Percentiles rank a stretch among this genome's conserved stretches.
Evolutionary conservation across 1,140 invertebrate genomes (phyloP).

Genomic region (Panagrolaimus sp.): DNA sequence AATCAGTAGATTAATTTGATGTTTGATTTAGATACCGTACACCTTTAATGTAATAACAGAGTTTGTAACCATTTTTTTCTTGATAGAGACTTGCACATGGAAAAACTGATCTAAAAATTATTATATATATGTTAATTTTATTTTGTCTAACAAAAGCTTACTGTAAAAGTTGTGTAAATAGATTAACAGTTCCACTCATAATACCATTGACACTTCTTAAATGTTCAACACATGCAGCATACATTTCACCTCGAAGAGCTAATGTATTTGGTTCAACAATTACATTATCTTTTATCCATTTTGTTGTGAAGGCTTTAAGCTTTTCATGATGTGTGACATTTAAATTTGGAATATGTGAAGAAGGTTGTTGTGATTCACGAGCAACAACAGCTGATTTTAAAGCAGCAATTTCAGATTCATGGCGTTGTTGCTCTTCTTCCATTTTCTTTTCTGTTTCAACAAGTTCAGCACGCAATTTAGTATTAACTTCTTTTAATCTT

Average conservation of each 20-base stretch:
- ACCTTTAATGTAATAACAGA: conserved; percentile 1
- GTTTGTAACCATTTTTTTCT: background rate
- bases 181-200: conserved; percentile 25
- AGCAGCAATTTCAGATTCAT: too few relatives aligned
- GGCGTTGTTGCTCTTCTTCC: too few relatives aligned
- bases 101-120: background rate
- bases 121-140: too few relatives aligned
- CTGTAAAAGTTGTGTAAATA: conserved; percentile 39
- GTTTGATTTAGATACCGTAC: conserved; percentile 16
- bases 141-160: background rate
- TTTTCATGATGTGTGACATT: conserved; percentile 23
- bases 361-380: conserved; percentile 11
- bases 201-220: conserved; percentile 30
- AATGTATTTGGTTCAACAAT: conserved; percentile 8
- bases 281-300: conserved; percentile 40
- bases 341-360: conserved; percentile 14
- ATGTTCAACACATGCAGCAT: conserved; percentile 47
- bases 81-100: background rate
- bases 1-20: too few relatives aligned
- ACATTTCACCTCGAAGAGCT: conserved; percentile 31
- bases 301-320: conserved; percentile 21
- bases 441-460: too few relatives aligned
- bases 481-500: too few relatives aligned
- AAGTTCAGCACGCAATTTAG: too few relatives aligned
- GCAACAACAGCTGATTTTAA: too few relatives aligned